Percentiles rank a stretch among this genome's conserved stretches.
Evolutionary conservation across 2,113 vertebrate genomes (phyloP).

Genomic region (Channa argus): DNA sequence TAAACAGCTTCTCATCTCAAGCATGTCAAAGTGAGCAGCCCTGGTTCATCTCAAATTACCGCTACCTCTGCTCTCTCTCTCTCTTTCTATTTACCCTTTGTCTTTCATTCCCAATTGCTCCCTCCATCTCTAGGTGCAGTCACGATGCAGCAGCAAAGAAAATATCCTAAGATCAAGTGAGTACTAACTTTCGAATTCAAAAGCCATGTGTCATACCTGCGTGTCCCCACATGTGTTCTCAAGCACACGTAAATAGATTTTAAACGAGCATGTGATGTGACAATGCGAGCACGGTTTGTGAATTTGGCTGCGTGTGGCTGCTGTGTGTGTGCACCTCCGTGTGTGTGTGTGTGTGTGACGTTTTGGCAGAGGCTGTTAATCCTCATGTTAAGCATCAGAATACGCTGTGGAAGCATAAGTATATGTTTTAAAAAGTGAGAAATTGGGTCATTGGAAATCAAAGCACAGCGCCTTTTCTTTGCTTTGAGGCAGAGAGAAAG

Average conservation of each 20-base stretch:
- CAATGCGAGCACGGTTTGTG: slow-evolving; percentile 18
- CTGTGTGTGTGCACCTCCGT: neutral
- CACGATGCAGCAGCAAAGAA: slow-evolving; percentile 99
- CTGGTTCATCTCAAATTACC: slow-evolving; percentile 69
- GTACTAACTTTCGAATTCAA: slow-evolving; percentile 70
- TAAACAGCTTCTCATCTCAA: slow-evolving; percentile 67
- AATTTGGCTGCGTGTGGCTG: slow-evolving; percentile 41
- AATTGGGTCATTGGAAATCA: slow-evolving; percentile 82
- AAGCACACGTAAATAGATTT: slow-evolving; percentile 37
- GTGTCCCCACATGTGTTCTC: slow-evolving; percentile 12
- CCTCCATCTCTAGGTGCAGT: slow-evolving; percentile 93
- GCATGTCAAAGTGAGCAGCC: slow-evolving; percentile 62
- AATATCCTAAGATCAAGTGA: slow-evolving; percentile 99
- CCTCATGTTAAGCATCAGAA: slow-evolving; percentile 72
- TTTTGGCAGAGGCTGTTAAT: slow-evolving; percentile 75
- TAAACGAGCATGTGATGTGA: slow-evolving; percentile 35
- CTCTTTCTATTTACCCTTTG: slow-evolving; percentile 77
- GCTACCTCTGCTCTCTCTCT: slow-evolving; percentile 60
- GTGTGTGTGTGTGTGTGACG: slow-evolving; percentile 39
- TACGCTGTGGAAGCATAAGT: slow-evolving; percentile 65
- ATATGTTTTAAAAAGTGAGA: slow-evolving; percentile 68
- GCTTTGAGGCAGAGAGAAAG: slow-evolving; percentile 61
- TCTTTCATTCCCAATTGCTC: slow-evolving; percentile 56
- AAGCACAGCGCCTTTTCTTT: slow-evolving; percentile 65
- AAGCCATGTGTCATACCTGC: slow-evolving; percentile 10